Base-by-base conservation (phyloP, 2,888 invertebrate species). In the Drosophila anceps region DNA sequence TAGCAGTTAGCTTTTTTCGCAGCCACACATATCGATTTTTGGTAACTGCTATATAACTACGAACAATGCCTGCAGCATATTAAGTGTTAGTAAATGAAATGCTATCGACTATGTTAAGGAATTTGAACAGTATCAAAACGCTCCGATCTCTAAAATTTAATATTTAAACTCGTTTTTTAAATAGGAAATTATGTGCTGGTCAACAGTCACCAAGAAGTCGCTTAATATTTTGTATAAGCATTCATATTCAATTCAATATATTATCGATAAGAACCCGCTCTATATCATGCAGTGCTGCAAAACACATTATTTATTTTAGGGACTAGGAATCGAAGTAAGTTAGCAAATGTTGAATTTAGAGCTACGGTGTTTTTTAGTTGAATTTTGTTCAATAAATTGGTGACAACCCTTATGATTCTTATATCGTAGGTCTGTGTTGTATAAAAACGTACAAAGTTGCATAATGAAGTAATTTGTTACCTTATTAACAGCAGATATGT, bases 1-100 rank as follows among this genome's bases (percentile, higher is more conserved):
- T 63, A 73, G 55, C 73, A 43, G 2, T 15, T 6, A 73, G 59
- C 69, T 73, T 39, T 29, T 29, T 12, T 12, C 0, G n/a, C 12
- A n/a, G 6, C 0, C 1, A n/a, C 0, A 7, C 6, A 31, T 12
- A 27, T 8, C 10, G 24, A 18, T n/a, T 39, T 37, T 46, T 46
- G 67, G 41, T 18, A 18, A 2, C 12, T 10, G 18, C 12, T 53
- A 12, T 3, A 24, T 2, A 15, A 20, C 35, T 10, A 6, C 27
- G 27, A 8, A 46, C 4, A 15, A 31, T 37, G 2, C 12, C 12
- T 29, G 4, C 4, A 2, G 7, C 4, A 7, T 4, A 7, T 4
- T 1, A 13, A 20, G 15, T 24, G 53, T 8, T 31, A 7, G 15
- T n/a, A 20, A 60, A 12, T 1, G 12, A 27, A 18, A 15, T 15